Evolutionary conservation across 2,888 invertebrate genomes (phyloP).

Genomic region (Halictus ligatus): DNA sequence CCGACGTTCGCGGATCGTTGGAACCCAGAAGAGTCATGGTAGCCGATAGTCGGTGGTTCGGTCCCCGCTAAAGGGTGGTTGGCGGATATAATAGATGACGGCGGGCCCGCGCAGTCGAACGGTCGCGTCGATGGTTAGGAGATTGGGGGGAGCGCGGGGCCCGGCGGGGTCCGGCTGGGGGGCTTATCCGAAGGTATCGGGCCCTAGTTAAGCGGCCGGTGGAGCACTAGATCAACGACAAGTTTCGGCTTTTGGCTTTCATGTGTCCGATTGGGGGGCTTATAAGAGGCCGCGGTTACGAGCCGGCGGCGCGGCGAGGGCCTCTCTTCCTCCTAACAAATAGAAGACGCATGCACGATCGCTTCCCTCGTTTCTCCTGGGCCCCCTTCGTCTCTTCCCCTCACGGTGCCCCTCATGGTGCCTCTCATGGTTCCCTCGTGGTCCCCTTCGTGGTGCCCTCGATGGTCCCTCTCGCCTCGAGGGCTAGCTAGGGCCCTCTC

Average conservation of each 20-base stretch:
- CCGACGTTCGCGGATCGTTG: slow-evolving; percentile 27
- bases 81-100: slow-evolving; percentile 78
- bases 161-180: slow-evolving; percentile 16
- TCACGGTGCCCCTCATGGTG: background rate
- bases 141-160: background rate
- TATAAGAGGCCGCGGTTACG: slow-evolving; percentile 75
- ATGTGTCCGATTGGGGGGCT: slow-evolving; percentile 78
- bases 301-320: slow-evolving; percentile 59
- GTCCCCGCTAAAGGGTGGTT: slow-evolving; percentile 67
- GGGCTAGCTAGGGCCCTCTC: slow-evolving; percentile 22
- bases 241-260: slow-evolving; percentile 82
- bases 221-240: slow-evolving; percentile 83
- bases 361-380: slow-evolving; percentile 51
- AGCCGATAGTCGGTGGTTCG: slow-evolving; percentile 63
- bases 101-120: slow-evolving; percentile 69
- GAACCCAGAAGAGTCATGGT: slow-evolving; percentile 56
- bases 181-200: slow-evolving; percentile 80
- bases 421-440: background rate
- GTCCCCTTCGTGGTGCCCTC: background rate
- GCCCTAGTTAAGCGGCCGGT: slow-evolving; percentile 80
- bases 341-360: slow-evolving; percentile 75
- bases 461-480: slow-evolving; percentile 18
- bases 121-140: slow-evolving; percentile 70
- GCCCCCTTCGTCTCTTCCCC: slow-evolving; percentile 37
- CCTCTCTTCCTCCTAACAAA: slow-evolving; percentile 73